Conservation (phyloP, 1,140 invertebrate species). For the Drosophila virilis region DNA sequence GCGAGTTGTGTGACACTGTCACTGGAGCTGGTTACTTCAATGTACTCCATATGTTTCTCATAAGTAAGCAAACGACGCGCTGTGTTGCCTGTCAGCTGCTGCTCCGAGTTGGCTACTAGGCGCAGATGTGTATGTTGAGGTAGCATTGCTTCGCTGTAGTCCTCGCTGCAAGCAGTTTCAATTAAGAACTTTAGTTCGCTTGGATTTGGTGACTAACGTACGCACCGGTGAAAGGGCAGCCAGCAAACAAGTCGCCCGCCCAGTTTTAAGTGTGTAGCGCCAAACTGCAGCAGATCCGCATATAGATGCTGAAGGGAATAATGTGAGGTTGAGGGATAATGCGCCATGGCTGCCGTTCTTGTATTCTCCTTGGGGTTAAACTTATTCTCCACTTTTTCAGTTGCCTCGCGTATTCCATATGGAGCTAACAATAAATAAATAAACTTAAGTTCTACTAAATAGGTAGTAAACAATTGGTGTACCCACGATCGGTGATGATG, state of each 20-base stretch:
- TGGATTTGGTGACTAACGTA: neutral
- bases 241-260: slow-evolving; percentile 94
- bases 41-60: slow-evolving; percentile 89
- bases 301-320: slow-evolving; percentile 93
- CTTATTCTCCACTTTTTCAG: slow-evolving; percentile 92
- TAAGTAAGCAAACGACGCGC: slow-evolving; percentile 94
- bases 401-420: slow-evolving; percentile 97
- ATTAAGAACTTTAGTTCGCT: neutral
- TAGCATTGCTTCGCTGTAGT: slow-evolving; percentile 90
- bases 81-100: slow-evolving; percentile 91
- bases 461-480: neutral
- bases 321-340: slow-evolving; percentile 92
- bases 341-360: slow-evolving; percentile 61
- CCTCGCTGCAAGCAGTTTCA: slow-evolving; percentile 85
- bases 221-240: slow-evolving; percentile 93
- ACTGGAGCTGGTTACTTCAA: slow-evolving; percentile 42
- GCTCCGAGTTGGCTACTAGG: slow-evolving; percentile 93
- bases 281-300: slow-evolving; percentile 92
- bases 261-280: slow-evolving; percentile 90
- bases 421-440: slow-evolving; percentile 90
- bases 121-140: slow-evolving; percentile 92
- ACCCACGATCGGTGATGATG: slow-evolving; percentile 97
- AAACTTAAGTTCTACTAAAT: neutral
- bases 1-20: neutral
- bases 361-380: slow-evolving; percentile 85